Percentiles rank a stretch among this genome's conserved stretches.
phyloP scores from a whole-genome alignment of 2,888 invertebrate species.

The Spisula solida region DNA sequence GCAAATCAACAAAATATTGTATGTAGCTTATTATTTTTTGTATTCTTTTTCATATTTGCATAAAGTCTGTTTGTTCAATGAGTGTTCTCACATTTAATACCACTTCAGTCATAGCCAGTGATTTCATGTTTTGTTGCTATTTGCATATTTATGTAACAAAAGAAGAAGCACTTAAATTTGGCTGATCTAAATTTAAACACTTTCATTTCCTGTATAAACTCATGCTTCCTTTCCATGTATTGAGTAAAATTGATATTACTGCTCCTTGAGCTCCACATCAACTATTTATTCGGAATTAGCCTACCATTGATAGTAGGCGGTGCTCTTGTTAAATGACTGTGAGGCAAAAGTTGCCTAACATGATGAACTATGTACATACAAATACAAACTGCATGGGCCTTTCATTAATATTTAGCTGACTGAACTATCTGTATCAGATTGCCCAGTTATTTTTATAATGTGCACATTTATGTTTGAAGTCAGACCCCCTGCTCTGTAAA shows the following conservation, averaged over 20 bases:
- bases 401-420: no score
- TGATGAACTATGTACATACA: no score
- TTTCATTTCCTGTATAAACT: neutral
- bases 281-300: no score
- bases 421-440: no score
- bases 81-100: neutral
- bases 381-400: no score
- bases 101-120: neutral
- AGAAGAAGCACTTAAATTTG: neutral
- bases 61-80: neutral
- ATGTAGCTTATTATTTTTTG: neutral
- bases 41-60: constrained; percentile 6
- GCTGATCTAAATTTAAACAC: constrained; percentile 22
- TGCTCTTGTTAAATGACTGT: no score
- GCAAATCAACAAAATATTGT: neutral
- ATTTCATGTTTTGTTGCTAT: neutral
- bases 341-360: no score
- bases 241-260: neutral
- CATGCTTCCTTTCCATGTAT: neutral
- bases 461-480: neutral
- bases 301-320: no score
- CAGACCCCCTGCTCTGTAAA: neutral
- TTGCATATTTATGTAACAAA: neutral
- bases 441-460: constrained; percentile 16
- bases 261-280: no score